Percentiles rank a stretch among this genome's conserved stretches.
phyloP scores from a whole-genome alignment of 1,140 invertebrate genomes.

The Euschistus heros region DNA sequence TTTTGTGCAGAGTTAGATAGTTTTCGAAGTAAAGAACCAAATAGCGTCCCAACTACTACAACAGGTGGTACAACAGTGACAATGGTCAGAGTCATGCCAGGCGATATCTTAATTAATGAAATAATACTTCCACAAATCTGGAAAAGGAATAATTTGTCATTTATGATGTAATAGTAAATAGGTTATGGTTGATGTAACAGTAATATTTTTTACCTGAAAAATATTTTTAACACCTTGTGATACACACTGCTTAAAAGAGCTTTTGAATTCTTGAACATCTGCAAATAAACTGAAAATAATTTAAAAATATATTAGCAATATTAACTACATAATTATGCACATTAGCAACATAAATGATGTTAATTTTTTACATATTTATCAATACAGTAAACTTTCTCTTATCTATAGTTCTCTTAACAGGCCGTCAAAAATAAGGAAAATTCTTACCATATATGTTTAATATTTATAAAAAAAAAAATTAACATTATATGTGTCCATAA shows the following conservation, averaged over 20 bases:
- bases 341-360: too few relatives aligned
- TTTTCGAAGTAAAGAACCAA: constrained; percentile 60
- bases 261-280: constrained; percentile 95
- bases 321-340: too few relatives aligned
- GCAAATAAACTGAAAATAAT: constrained; percentile 58
- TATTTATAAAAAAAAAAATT: too few relatives aligned
- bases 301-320: too few relatives aligned
- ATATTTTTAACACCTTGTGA: constrained; percentile 76
- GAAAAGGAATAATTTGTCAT: constrained; percentile 24
- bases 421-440: too few relatives aligned
- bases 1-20: constrained; percentile 64
- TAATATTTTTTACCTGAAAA: constrained; percentile 48
- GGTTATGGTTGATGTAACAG: not conserved
- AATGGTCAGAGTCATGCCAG: constrained; percentile 73
- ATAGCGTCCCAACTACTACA: constrained; percentile 60
- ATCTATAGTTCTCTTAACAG: too few relatives aligned
- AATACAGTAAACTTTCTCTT: too few relatives aligned
- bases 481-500: too few relatives aligned
- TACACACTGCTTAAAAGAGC: constrained; percentile 83
- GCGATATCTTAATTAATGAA: constrained; percentile 72
- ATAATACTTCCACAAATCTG: constrained; percentile 65
- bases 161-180: not conserved
- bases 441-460: too few relatives aligned
- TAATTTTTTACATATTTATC: too few relatives aligned
- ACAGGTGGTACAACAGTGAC: constrained; percentile 70